Evolutionary conservation across 2,888 invertebrate genomes (phyloP), one percentile per base, ranked within the genome.

Genomic region (Cheilosia pagana): DNA sequence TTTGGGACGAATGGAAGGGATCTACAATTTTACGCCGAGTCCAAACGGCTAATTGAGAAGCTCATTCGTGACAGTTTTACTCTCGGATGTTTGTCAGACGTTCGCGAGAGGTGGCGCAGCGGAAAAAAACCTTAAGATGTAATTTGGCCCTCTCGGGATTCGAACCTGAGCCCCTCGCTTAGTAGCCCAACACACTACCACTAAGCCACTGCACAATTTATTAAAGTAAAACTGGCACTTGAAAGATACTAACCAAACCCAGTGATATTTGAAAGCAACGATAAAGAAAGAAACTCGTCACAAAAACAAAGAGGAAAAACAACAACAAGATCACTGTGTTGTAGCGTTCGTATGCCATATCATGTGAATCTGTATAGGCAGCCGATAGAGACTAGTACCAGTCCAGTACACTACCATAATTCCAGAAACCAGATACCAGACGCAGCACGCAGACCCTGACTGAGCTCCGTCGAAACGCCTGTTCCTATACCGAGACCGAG

Each of bases 371-470:
- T 67, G 28, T 45, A 74, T 39, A 72, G 35, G 48, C 50, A 41
- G 67, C 23, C 55, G 55, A 62, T 63, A 70, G 41, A 50, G 35
- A 43, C 62, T 41, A 43, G 41, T n/a, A 60, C 62, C 16, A 72
- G 62, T 62, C 71, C 16, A 74, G 55, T 68, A 70, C 57, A 63
- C 55, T 57, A 55, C 62, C 43, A 74, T 68, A 35, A 43, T 68
- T 72, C 78, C 31, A 60, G 68, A 83, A 83, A 83, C 83, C 52
- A 75, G 83, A 75, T 74, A 70, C 41, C 59, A 74, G 62, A 45
- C 70, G 50, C 52, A 77, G 60, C 55, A 45, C 70, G 50, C 52
- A 77, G 60, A 60, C 82, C 63, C 65, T 77, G 70, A 78, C 53
- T 62, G 55, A 48, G 59, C 59, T 39, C 35, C 53, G 28, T 19